A percentile compares a stretch with the other conserved stretches of the same genome.
Conservation (phyloP, 2,797 vertebrate species). For the Allobates femoralis region DNA sequence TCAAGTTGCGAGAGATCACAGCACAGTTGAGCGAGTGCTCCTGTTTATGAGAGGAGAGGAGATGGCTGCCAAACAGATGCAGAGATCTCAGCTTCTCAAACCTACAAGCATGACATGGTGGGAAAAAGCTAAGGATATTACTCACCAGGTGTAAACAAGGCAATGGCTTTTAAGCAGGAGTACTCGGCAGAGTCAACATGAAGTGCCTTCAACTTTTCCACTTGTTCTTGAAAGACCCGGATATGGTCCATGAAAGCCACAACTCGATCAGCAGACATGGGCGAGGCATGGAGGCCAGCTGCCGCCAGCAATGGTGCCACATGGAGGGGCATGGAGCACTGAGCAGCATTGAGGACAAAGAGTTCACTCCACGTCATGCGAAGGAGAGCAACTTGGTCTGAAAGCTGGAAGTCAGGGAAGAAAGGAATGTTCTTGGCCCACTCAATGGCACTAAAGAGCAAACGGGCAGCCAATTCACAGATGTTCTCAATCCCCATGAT, state of each 20-base stretch:
- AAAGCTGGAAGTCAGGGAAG: slow-evolving; percentile 87
- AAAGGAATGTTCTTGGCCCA: slow-evolving; percentile 92
- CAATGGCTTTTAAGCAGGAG: slow-evolving; percentile 87
- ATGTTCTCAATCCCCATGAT: slow-evolving; percentile 90
- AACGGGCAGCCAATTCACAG: slow-evolving; percentile 86
- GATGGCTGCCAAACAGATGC: neutral
- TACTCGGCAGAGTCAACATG: slow-evolving; percentile 87
- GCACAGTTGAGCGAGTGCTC: too few relatives aligned
- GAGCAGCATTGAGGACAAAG: slow-evolving; percentile 87
- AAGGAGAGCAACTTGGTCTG: slow-evolving; percentile 85
- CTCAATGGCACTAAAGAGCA: slow-evolving; percentile 87
- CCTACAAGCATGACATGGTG: neutral
- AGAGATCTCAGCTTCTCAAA: neutral
- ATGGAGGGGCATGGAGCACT: slow-evolving; percentile 87
- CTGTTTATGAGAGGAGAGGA: neutral
- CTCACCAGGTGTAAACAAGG: slow-evolving; percentile 88
- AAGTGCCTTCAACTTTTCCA: slow-evolving; percentile 88
- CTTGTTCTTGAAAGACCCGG: slow-evolving; percentile 88
- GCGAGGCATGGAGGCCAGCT: slow-evolving; percentile 86
- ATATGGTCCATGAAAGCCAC: slow-evolving; percentile 92
- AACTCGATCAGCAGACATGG: slow-evolving; percentile 85
- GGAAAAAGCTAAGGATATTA: slow-evolving; percentile 1
- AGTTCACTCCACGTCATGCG: slow-evolving; percentile 90
- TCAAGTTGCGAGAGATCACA: too few relatives aligned
- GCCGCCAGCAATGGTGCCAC: slow-evolving; percentile 85